These are phyloP conservation scores for Rhamnusium bicolor DNA, from an alignment of 2,888 invertebrate genomes.

Conservation along the genomic window DNA sequence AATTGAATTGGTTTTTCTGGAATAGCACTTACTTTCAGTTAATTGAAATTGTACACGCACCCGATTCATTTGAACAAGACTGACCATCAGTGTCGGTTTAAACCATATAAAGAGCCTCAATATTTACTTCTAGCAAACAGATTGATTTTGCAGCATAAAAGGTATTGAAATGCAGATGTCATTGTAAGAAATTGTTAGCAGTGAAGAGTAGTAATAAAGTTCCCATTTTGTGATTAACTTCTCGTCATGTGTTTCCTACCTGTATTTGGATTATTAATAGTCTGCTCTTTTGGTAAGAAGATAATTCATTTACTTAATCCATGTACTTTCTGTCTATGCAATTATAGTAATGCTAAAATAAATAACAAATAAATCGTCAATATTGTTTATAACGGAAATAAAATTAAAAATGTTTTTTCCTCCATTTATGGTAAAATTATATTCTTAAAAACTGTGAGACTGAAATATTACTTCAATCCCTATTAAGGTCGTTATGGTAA, in stretches of 20 bases:
- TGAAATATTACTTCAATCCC: no score
- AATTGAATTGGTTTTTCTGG: background rate
- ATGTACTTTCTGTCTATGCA: no score
- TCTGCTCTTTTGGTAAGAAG: background rate
- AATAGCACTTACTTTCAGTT: background rate
- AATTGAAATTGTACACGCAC: background rate
- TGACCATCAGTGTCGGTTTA: background rate
- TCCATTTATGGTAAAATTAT: no score
- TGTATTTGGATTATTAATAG: background rate
- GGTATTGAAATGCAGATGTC: conserved; percentile 39
- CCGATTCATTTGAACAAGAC: background rate
- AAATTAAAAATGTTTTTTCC: no score
- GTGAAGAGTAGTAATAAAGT: conserved; percentile 34
- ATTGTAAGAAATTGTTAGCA: conserved; percentile 41
- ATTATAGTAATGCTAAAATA: no score
- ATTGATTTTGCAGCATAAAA: conserved; percentile 18
- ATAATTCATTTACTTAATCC: background rate
- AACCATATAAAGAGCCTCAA: conserved; percentile 16
- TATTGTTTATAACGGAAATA: no score
- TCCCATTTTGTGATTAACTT: conserved; percentile 2
- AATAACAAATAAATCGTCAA: no score
- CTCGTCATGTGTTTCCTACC: background rate
- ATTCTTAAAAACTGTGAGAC: no score
- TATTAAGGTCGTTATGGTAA: no score
- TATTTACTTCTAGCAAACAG: conserved; percentile 45